Evolutionary conservation across 2,888 invertebrate species (phyloP).

Genomic region (Temnothorax rugatulus): DNA sequence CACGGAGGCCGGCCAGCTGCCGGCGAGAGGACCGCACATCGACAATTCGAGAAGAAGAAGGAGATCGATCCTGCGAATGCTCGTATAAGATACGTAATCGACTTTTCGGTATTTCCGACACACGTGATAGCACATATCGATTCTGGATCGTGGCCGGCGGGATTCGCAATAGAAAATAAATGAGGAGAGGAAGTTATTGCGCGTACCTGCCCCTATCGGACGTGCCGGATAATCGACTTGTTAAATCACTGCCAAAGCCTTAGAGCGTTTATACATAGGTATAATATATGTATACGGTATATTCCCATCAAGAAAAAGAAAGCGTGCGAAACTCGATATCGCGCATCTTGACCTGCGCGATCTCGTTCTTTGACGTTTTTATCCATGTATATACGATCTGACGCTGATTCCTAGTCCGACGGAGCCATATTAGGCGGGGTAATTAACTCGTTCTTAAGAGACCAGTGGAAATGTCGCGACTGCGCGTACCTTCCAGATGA

Average conservation of each 20-base stretch:
- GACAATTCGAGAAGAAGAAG: conserved; percentile 79
- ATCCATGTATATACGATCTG: conserved; percentile 84
- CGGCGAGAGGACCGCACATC: conserved; percentile 86
- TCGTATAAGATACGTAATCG: conserved; percentile 64
- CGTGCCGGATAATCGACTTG: conserved; percentile 80
- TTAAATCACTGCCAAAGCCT: conserved; percentile 86
- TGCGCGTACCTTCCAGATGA: conserved; percentile 8
- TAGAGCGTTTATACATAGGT: conserved; percentile 85
- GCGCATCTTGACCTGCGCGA: background rate
- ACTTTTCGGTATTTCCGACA: conserved; percentile 60
- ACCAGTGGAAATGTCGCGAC: conserved; percentile 36
- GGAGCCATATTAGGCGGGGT: conserved; percentile 76
- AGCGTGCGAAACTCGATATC: background rate
- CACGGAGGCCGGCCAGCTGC: conserved; percentile 93
- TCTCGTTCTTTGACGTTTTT: conserved; percentile 52
- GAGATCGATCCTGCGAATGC: conserved; percentile 64
- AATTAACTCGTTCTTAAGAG: conserved; percentile 49
- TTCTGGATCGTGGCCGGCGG: conserved; percentile 51
- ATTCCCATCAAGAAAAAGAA: background rate
- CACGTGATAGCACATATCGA: conserved; percentile 50
- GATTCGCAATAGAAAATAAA: conserved; percentile 50
- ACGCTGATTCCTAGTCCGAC: conserved; percentile 85
- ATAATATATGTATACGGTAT: conserved; percentile 59
- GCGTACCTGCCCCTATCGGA: conserved; percentile 64
- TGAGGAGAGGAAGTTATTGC: conserved; percentile 47